Base-by-base conservation (phyloP, 1,140 invertebrate genomes). In the Liolophura sinensis region DNA sequence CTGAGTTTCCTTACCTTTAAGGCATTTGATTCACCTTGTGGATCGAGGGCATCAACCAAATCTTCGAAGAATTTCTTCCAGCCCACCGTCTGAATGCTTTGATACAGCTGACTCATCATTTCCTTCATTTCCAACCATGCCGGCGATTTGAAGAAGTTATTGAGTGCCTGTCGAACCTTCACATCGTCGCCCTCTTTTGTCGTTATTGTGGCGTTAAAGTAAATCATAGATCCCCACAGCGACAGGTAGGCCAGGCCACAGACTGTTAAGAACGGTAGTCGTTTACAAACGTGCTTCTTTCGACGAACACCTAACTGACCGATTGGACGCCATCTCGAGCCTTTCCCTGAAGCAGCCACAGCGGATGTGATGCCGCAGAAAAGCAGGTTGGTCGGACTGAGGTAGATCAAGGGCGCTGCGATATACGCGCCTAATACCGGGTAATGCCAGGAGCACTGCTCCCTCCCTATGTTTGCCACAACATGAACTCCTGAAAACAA, bases 81-180 rank as follows among this genome's bases (percentile, higher is more conserved):
- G 49, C 94, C 95, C 80, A 95, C 89, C 68, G 90, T 87, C 75
- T 90, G 88, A 0, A 90, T 90, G 80, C 90, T 92, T 22, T 87
- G 85, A 84, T 91, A 94, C 0, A 92, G 89, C 57, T 92, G 90
- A n/a, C 87, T 80, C 0, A 96, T 75, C 1, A 90, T 89, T 75
- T 91, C 88, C 75, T 91, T 90, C 25, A 93, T 86, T 69, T 94
- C 90, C 18, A 87, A 85, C 89, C 90, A 91, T 73, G 90, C 88
- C 15, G 93, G 93, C 14, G 94, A 95, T 1, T 92, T 94, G 64
- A 97, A 90, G 78, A 98, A 95, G 82, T 97, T 93, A 71, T 91
- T 88, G 0, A 96, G 70, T 0, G 94, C 94, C 81, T 97, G 95
- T 61, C 93, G 68, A 15, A 84, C 82, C 64, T 93, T 93, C 0